A percentile compares a stretch with the other conserved stretches of the same genome.
Conservation (phyloP, 1,140 invertebrate genomes). For the Dinothrombium tinctorium region DNA sequence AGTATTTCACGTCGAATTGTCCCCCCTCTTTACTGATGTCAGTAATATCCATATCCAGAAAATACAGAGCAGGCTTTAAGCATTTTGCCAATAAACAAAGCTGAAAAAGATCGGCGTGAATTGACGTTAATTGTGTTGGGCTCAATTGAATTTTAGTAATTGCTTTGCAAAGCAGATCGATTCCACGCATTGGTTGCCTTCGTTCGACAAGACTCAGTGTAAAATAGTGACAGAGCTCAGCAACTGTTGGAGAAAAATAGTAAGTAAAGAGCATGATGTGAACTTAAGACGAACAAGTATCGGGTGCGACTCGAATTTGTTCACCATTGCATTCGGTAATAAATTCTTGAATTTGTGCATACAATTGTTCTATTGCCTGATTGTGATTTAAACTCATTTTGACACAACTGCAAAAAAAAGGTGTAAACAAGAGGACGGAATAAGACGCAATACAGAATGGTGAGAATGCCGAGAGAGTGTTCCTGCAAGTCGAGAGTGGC, state of each 20-base stretch:
- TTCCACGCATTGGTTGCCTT: conserved; percentile 47
- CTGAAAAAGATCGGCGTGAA: conserved; percentile 80
- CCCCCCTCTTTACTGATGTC: conserved; percentile 63
- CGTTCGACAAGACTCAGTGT: conserved; percentile 48
- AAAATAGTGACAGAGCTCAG: conserved; percentile 35
- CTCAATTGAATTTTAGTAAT: conserved; percentile 66
- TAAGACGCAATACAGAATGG: no score
- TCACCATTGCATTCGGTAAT: conserved; percentile 57
- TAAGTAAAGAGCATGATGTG: no score
- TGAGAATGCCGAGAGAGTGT: conserved; percentile 60
- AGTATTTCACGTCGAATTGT: conserved; percentile 70
- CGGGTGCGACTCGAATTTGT: conserved; percentile 57
- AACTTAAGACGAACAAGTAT: conserved; percentile 58
- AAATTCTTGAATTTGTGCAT: conserved; percentile 56
- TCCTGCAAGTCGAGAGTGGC: conserved; percentile 67
- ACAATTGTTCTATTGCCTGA: no score
- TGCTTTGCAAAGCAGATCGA: conserved; percentile 52
- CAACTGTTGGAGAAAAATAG: conserved; percentile 2
- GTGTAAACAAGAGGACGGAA: no score
- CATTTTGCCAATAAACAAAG: conserved; percentile 71
- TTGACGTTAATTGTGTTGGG: conserved; percentile 67
- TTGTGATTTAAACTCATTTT: no score
- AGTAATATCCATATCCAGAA: conserved; percentile 70
- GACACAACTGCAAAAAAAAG: no score
- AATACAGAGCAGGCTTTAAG: conserved; percentile 67